Base-by-base conservation (phyloP, 2,797 vertebrate genomes). In the Bucorvus abyssinicus region DNA sequence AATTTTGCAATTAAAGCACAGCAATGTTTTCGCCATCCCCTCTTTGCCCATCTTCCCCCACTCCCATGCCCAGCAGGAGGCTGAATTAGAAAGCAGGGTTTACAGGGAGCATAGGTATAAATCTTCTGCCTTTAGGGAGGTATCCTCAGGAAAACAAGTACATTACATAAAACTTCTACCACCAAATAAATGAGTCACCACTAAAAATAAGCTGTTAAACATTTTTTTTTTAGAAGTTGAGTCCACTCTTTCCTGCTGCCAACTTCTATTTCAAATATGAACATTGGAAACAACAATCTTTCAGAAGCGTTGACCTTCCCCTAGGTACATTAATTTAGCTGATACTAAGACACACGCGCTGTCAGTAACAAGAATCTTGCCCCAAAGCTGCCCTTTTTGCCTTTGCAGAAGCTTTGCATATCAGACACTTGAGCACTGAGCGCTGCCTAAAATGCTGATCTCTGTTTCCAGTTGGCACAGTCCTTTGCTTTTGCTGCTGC, bases 31-130 rank as follows among this genome's bases (percentile, higher is more conserved):
- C 24, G 9, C 22, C 2, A 14, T 73, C 8, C 7, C 18, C 6
- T 1, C 2, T 2, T 40, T 0, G 0, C 23, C 6, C 15, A 32
- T 16, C 4, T 7, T 34, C 50, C 53, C 44, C 6, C 13, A 49
- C 80, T 45, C 67, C 67, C 20, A 22, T 36, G 70, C 80, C 61
- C 84, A 91, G 63, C 45, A 61, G 69, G 42, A 89, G 40, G 38
- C 24, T 76, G 69, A 63, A 84, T 60, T 78, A 93, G 68, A 94
- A 87, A 44, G 1, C 8, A 47, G 2, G 84, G 65, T 96, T 94
- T 87, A 70, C 55, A 68, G 1, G 12, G 23, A 81, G 69, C 4
- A 34, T 30, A 34, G 14, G 21, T 84, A 60, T 70, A 55, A 73
- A 60, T 78, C 77, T 75, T 84, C 83, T 88, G 70, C 81, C 61